Evolutionary conservation across 2,797 vertebrate genomes (phyloP).

Genomic region (Anguilla obscura): DNA sequence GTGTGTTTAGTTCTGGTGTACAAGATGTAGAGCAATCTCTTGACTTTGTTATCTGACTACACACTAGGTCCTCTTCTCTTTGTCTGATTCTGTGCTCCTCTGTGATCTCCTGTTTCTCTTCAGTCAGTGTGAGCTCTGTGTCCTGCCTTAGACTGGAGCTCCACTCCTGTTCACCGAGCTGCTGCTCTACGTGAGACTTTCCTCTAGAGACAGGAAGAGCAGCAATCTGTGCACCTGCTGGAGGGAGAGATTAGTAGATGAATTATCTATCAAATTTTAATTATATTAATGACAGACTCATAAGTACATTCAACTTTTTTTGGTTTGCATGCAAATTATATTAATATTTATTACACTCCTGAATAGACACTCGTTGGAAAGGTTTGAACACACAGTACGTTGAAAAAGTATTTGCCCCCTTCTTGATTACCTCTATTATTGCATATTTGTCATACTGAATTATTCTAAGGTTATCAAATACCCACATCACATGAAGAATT

Average conservation of each 20-base stretch:
- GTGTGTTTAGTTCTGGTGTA: conserved; percentile 21
- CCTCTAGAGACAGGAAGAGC: conserved; percentile 11
- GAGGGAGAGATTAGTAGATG: not conserved
- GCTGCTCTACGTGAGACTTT: not conserved
- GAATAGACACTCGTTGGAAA: too few relatives aligned
- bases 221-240: conserved; percentile 15
- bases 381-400: too few relatives aligned
- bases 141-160: conserved; percentile 26
- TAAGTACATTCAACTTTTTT: not conserved
- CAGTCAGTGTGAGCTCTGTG: conserved; percentile 24
- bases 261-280: too few relatives aligned
- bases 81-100: conserved; percentile 23
- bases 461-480: too few relatives aligned
- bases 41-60: conserved; percentile 26
- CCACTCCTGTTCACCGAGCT: conserved; percentile 37
- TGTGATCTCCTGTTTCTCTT: conserved; percentile 26
- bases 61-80: conserved; percentile 24
- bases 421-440: too few relatives aligned
- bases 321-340: too few relatives aligned
- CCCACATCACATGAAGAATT: too few relatives aligned
- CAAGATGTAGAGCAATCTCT: conserved; percentile 22
- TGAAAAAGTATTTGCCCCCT: too few relatives aligned
- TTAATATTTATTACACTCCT: too few relatives aligned
- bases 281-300: not conserved
- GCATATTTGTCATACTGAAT: too few relatives aligned